Conservation (phyloP, 2,888 invertebrate species). For the Platypus cylindrus region DNA sequence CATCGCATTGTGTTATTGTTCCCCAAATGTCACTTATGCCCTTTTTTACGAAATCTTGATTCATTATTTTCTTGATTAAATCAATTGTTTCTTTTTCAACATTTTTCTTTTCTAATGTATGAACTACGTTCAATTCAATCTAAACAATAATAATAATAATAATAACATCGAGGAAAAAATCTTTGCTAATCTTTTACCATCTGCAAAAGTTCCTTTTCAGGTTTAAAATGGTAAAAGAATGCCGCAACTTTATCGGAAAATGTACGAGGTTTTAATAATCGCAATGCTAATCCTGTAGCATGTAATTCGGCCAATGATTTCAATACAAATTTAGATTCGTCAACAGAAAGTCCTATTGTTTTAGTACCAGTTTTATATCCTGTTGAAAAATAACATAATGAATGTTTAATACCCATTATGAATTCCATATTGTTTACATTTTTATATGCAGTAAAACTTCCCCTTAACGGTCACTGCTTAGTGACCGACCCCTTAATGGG, state of each 20-base stretch:
- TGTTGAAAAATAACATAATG: neutral
- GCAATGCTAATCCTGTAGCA: slow-evolving; percentile 8
- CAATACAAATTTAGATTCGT: slow-evolving; percentile 6
- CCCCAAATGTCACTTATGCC: slow-evolving; percentile 8
- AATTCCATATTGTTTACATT: too few species aligned
- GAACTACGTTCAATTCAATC: too few species aligned
- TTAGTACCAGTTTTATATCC: slow-evolving; percentile 9
- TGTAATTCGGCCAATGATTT: slow-evolving; percentile 11
- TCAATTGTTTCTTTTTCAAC: too few species aligned
- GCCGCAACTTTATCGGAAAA: slow-evolving; percentile 6
- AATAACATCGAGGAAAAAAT: too few species aligned
- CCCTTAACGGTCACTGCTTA: too few species aligned
- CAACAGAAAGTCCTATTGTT: slow-evolving; percentile 6
- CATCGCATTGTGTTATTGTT: slow-evolving; percentile 10
- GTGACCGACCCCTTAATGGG: too few species aligned
- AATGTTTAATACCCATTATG: too few species aligned
- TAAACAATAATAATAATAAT: too few species aligned
- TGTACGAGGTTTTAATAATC: slow-evolving; percentile 2
- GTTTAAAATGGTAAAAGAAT: slow-evolving; percentile 2
- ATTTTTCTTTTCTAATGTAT: too few species aligned
- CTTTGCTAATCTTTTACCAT: too few species aligned
- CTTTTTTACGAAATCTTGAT: neutral
- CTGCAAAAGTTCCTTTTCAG: neutral
- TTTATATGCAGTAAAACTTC: too few species aligned
- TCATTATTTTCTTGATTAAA: too few species aligned